phyloP scores from a whole-genome alignment of 2,113 vertebrate genomes.

The Chiloscyllium plagiosum region DNA sequence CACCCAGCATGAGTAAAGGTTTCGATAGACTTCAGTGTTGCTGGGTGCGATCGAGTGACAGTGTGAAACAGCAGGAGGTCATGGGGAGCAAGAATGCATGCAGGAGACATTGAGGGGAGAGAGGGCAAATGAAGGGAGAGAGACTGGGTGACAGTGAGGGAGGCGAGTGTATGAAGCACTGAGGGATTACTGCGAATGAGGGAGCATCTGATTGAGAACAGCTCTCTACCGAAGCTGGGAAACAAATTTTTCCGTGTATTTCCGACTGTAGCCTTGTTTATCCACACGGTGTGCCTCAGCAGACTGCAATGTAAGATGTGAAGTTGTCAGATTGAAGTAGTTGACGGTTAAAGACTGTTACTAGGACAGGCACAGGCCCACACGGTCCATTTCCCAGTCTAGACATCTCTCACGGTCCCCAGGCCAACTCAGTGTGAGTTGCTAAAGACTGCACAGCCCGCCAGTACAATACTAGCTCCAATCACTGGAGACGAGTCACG shows the following conservation, averaged over 20 bases:
- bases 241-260: background rate
- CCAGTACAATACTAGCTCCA: background rate
- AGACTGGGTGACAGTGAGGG: background rate
- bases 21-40: background rate
- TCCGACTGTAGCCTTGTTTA: background rate
- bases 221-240: background rate
- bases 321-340: background rate
- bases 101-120: background rate
- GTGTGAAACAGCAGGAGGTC: background rate
- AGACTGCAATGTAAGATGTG: background rate
- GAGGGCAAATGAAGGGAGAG: background rate
- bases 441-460: background rate
- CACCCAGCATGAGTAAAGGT: background rate
- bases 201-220: background rate
- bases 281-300: background rate
- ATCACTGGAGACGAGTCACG: background rate
- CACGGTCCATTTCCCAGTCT: background rate
- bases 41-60: background rate
- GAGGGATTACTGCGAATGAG: background rate
- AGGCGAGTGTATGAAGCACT: no score
- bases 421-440: background rate
- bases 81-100: background rate
- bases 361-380: background rate
- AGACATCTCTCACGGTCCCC: background rate
- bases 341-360: background rate